Conservation (phyloP, 1,140 invertebrate genomes). For the Littorina saxatilis region DNA sequence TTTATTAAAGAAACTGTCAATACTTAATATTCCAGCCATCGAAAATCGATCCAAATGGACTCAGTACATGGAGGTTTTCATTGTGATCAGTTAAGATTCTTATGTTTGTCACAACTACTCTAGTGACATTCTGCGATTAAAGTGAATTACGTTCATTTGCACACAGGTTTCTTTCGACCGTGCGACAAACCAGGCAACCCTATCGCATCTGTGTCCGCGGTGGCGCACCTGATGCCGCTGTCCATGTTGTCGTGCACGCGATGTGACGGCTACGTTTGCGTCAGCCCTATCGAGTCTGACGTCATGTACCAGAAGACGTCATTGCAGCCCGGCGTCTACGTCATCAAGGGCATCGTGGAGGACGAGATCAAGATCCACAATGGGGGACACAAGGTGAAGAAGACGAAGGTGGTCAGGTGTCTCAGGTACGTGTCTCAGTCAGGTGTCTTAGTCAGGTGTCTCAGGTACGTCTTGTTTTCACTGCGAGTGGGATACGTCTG, state of each 20-base stretch:
- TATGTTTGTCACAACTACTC: too few relatives aligned
- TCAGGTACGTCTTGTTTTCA: neutral
- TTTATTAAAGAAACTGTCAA: too few relatives aligned
- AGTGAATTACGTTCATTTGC: constrained; percentile 1
- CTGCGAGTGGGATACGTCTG: neutral
- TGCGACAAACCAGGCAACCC: constrained; percentile 51
- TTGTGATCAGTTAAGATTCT: too few relatives aligned
- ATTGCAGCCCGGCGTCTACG: constrained; percentile 55
- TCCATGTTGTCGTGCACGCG: constrained; percentile 50
- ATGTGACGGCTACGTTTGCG: constrained; percentile 52
- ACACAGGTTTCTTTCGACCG: constrained; percentile 62
- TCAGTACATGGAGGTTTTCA: too few relatives aligned
- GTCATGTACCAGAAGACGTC: constrained; percentile 57
- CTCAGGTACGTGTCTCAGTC: constrained; percentile 49
- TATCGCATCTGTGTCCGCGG: constrained; percentile 52
- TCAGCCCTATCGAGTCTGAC: constrained; percentile 49
- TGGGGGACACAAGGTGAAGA: constrained; percentile 52
- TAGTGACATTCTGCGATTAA: too few relatives aligned
- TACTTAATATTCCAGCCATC: too few relatives aligned
- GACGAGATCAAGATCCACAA: constrained; percentile 59
- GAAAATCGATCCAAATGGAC: too few relatives aligned
- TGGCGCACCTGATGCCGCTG: constrained; percentile 63
- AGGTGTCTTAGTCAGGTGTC: neutral
- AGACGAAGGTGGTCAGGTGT: constrained; percentile 61
- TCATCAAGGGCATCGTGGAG: constrained; percentile 57